These are phyloP conservation scores for Crotalus tigris DNA, from an alignment of 2,113 vertebrate species.

Conservation along the genomic window DNA sequence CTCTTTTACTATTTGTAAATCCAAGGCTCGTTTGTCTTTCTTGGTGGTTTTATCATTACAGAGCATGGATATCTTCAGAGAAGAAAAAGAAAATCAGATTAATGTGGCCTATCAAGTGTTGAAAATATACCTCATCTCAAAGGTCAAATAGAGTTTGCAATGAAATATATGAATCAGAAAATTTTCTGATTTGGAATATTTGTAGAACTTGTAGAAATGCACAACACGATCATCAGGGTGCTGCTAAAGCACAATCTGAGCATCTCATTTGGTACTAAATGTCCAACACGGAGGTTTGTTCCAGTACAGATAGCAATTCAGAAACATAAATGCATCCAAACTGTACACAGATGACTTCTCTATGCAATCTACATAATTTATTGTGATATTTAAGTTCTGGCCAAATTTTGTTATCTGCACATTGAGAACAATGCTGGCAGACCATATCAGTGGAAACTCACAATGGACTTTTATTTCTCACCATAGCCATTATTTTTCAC, in stretches of 20 bases:
- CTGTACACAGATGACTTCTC: neutral
- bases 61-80: constrained; percentile 44
- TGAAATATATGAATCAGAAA: neutral
- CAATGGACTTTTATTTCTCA: neutral
- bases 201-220: neutral
- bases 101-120: constrained; percentile 44
- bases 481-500: neutral
- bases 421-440: neutral
- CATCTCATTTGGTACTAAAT: neutral
- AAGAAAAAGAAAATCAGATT: constrained; percentile 50
- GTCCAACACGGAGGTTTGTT: neutral
- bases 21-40: constrained; percentile 69
- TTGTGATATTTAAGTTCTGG: neutral
- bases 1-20: constrained; percentile 40
- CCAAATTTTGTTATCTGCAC: neutral
- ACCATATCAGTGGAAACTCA: neutral
- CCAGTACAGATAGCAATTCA: neutral
- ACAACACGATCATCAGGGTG: accelerated
- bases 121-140: constrained; percentile 23
- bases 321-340: neutral
- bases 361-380: neutral
- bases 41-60: constrained; percentile 65
- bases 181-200: neutral
- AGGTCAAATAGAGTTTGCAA: constrained; percentile 4
- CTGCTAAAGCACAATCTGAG: neutral